Conservation (phyloP, 2,113 vertebrate species). For the Excalfactoria chinensis region DNA sequence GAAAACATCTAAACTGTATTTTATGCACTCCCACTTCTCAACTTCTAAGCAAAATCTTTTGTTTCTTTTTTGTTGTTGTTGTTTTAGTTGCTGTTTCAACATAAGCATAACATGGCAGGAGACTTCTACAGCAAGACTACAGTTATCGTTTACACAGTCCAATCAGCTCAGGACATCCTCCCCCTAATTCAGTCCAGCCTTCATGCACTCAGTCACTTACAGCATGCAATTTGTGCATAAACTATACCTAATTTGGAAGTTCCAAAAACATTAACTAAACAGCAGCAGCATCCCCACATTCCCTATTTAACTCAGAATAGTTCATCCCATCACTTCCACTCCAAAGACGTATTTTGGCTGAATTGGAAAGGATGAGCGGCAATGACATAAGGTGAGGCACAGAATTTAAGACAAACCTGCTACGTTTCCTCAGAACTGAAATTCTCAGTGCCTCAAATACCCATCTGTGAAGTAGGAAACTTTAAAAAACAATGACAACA, state of each 20-base stretch:
- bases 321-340: background rate
- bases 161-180: background rate
- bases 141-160: background rate
- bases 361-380: background rate
- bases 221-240: background rate
- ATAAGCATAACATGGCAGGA: background rate
- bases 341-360: background rate
- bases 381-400: background rate
- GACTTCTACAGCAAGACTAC: background rate
- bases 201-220: background rate
- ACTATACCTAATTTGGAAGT: background rate
- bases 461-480: background rate
- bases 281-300: background rate
- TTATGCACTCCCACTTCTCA: background rate
- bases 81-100: background rate
- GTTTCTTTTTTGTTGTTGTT: background rate
- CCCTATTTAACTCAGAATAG: background rate
- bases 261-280: background rate
- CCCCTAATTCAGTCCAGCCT: background rate
- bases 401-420: background rate
- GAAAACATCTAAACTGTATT: background rate
- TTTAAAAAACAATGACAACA: background rate
- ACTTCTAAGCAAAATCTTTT: background rate
- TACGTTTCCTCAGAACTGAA: background rate
- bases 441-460: background rate